Evolutionary conservation across 2,888 invertebrate species (phyloP), one percentile per base, ranked within the genome.

Genomic region (Acrobasis suavella): DNA sequence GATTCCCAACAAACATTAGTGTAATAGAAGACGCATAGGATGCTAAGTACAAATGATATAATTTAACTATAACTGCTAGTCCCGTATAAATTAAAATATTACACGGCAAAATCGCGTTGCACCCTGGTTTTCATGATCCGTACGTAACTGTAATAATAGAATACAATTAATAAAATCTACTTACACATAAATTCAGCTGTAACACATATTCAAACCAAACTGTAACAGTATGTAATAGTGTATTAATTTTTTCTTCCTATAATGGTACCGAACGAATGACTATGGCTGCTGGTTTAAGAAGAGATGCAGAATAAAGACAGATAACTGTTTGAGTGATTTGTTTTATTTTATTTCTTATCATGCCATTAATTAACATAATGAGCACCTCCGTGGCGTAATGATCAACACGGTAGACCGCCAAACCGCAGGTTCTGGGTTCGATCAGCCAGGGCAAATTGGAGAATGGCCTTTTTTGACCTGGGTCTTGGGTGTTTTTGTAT

Each of bases 171-270:
- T 78, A 85, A 81, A 88, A 75, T 80, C 86, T 91, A 67, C 67
- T 69, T 69, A 89, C 89, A 89, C 90, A 86, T 91, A 87, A 90
- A 84, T 90, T 89, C 91, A 89, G 78, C 87, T 87, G 87, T 91
- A 91, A 86, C 86, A 89, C 91, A 86, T 92, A 92, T 89, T 91
- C 91, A 91, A 92, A 91, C 91, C 88, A 90, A 91, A 89, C 89
- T 90, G 83, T 91, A 92, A 89, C 85, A 87, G 78, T 91, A 89
- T 89, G 85, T 90, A 89, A 91, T 91, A 92, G 90, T 80, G 82
- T 87, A 91, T 91, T 89, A 81, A 89, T 91, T 90, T 84, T 88
- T 87, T 89, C 91, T 92, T 91, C 90, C 89, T 91, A 84, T 89
- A 90, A 91, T 86, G 91, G 91, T 91, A 89, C 90, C 87, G 91